Base-by-base conservation (phyloP, 1,140 invertebrate genomes). In the Drosophila fuyamai region DNA sequence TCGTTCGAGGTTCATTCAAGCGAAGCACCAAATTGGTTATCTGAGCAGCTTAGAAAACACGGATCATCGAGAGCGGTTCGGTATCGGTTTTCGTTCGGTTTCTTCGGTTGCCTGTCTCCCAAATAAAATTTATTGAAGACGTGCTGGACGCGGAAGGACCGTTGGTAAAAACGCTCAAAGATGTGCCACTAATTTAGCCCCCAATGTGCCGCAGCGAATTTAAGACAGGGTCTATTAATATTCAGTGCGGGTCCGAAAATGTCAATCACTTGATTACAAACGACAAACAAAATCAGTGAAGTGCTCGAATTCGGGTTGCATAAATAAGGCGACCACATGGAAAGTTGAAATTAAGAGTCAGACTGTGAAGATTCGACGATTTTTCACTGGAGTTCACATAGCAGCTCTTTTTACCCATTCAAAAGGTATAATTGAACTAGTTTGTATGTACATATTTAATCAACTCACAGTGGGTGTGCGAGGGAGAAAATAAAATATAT, bases 251-350 rank as follows among this genome's bases (percentile, higher is more conserved):
- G 73, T 73, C 53, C 73, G 53, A 68, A 65, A 82, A 83, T 82
- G 75, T 79, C 74, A 65, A 77, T 75, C 63, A 79, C 80, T 63
- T 82, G 79, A 82, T 82, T 83, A 57, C 53, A 74, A 56, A 73
- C 62, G 41, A 59, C 47, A 66, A 57, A 61, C 61, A 62, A 55
- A 77, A 58, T 55, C 72, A 71, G 71, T 58, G 51, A 51, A 70
- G 63, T 70, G 63, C 36, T 77, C 57, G 38, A 76, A 67, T 76
- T 76, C 55, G 53, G 59, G 61, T 48, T 48, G 63, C 56, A 44
- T 61, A 72, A 73, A 47, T 56, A 70, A 47, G 13, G 10, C 58
- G 38, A 66, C 36, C 60, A 68, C 60, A 68, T 68, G 65, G 65
- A 68, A 68, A 68, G 65, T 38, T 53, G 10, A 66, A 68, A 66